phyloP scores from a whole-genome alignment of 2,888 invertebrate species.

The Lottia gigantea region DNA sequence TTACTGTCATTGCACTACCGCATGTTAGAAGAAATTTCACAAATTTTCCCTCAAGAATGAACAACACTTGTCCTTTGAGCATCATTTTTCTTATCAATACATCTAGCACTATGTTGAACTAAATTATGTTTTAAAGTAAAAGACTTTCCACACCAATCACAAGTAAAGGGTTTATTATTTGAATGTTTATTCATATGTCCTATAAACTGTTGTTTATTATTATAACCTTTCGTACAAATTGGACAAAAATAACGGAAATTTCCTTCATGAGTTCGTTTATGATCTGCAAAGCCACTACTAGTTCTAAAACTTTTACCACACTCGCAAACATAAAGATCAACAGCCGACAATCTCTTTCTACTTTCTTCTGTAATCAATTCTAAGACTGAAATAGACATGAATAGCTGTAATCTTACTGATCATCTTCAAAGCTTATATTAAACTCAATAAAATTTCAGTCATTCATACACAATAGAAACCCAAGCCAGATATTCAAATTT shows the following conservation, averaged over 20 bases:
- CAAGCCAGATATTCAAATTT: no score
- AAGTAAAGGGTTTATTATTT: constrained; percentile 18
- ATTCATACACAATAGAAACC: no score
- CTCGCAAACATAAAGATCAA: neutral
- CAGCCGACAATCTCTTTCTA: no score
- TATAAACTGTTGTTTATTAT: constrained; percentile 28
- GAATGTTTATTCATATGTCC: constrained; percentile 30
- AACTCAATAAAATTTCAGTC: no score
- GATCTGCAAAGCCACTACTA: neutral
- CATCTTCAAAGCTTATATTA: no score
- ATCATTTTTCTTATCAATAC: neutral
- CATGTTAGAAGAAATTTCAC: no score
- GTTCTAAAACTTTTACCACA: constrained; percentile 2
- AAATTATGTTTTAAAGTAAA: constrained; percentile 21
- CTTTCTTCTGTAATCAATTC: no score
- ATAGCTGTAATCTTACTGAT: no score
- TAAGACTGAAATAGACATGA: no score
- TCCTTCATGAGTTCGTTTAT: constrained; percentile 4
- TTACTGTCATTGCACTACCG: no score
- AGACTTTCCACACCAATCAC: constrained; percentile 17
- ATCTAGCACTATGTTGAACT: constrained; percentile 16
- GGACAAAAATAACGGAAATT: constrained; percentile 17
- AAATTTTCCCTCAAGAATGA: no score
- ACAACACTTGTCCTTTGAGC: no score
- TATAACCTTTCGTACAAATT: constrained; percentile 28